Percentiles rank a stretch among this genome's conserved stretches.
Conservation (phyloP, 2,113 vertebrate genomes). For the Equus przewalskii region DNA sequence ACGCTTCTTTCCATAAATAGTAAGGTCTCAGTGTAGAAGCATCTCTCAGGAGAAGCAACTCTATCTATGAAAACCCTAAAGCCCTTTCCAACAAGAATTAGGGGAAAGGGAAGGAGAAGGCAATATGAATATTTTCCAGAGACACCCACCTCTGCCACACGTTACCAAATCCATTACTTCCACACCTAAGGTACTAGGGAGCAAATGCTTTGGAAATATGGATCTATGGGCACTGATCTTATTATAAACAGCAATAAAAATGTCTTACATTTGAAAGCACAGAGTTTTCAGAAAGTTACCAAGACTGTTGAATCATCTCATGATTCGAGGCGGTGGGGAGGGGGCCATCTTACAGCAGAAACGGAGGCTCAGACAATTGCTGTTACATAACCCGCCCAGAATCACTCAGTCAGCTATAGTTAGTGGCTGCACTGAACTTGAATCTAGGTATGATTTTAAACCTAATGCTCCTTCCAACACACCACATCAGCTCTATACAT, state of each 20-base stretch:
- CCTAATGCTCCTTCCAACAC: not conserved
- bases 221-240: not conserved
- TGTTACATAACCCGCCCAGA: not conserved
- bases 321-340: not conserved
- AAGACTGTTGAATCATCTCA: constrained; percentile 33
- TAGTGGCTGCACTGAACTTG: not conserved
- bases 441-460: constrained; percentile 41
- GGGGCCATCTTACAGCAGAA: constrained; percentile 53
- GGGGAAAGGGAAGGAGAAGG: not conserved
- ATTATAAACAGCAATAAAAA: not conserved
- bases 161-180: constrained; percentile 39
- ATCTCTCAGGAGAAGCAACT: not conserved
- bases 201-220: constrained; percentile 31
- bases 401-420: not conserved
- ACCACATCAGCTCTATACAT: not conserved
- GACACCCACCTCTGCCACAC: not conserved
- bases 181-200: constrained; percentile 10
- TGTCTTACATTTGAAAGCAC: not conserved
- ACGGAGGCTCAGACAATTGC: not conserved
- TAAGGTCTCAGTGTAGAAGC: not conserved
- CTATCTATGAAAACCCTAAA: constrained; percentile 24
- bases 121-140: constrained; percentile 54
- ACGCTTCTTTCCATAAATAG: constrained; percentile 45
- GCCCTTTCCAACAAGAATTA: constrained; percentile 33
- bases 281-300: constrained; percentile 20